Evolutionary conservation across 2,888 invertebrate species (phyloP), one percentile per base, ranked within the genome.

Genomic region (Aleiodes alternator): DNA sequence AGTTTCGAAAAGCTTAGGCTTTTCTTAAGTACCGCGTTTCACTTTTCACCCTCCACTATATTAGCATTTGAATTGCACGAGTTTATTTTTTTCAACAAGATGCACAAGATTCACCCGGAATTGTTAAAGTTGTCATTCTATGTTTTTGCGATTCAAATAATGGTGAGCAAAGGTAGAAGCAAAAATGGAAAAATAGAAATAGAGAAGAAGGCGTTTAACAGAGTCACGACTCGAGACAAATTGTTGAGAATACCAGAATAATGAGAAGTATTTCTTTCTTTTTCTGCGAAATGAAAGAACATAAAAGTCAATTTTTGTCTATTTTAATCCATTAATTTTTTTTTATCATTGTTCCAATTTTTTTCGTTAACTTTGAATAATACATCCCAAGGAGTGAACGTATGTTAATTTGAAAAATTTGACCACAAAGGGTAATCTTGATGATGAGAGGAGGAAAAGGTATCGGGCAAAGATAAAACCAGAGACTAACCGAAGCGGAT

Each of bases 401-500:
- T 16, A 53, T 16, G 8, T 64, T 43, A 64, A 23, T 23, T 23
- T 16, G 4, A 64, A 43, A 16, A 64, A 64, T 38, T 43, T 16
- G 8, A 16, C 7, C n/a, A 64, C 43, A 64, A 43, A 48, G 43
- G 43, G 12, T 3, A 8, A 59, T 38, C n/a, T 64, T 9, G 8
- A 29, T 29, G 69, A 16, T 12, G 38, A 43, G 14, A 64, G 43
- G 1, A 69, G 12, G 51, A 69, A 51, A 53, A 48, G 31, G 61
- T n/a, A 73, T 68, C 14, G 7, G 43, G 43, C 43, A 43, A 43
- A 43, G 43, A 43, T 43, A 43, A 4, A 43, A 14, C 38, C 53
- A 53, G 55, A 29, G 50, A 29, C 53, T 34, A 73, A 68, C 31
- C 59, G 76, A 76, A 76, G 75, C 80, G 74, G 76, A 74, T 69